phyloP scores from a whole-genome alignment of 2,888 invertebrate species.

The Adelphocoris suturalis region DNA sequence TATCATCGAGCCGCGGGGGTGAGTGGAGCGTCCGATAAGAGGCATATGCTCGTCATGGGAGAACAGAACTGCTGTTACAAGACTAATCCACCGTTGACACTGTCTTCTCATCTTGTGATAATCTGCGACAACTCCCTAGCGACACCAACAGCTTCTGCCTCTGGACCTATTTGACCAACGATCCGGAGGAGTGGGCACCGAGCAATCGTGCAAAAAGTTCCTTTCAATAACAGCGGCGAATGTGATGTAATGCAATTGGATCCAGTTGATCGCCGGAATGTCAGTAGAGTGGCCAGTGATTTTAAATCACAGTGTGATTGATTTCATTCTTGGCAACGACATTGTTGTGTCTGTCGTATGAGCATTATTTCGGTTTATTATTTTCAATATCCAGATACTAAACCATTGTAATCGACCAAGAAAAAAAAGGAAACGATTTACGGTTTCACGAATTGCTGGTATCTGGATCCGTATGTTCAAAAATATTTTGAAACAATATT shows the following conservation, averaged over 20 bases:
- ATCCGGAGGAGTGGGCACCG: neutral
- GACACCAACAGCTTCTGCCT: neutral
- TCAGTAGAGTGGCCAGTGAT: neutral
- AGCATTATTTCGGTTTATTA: too few relatives aligned
- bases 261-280: neutral
- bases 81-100: slow-evolving; percentile 30
- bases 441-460: too few relatives aligned
- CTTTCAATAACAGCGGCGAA: neutral
- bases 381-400: too few relatives aligned
- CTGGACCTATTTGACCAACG: neutral
- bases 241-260: neutral
- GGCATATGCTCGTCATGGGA: slow-evolving; percentile 64
- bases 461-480: too few relatives aligned
- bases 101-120: slow-evolving; percentile 18
- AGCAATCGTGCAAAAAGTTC: neutral
- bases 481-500: too few relatives aligned
- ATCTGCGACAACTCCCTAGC: neutral
- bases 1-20: slow-evolving; percentile 20
- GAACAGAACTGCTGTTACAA: slow-evolving; percentile 55
- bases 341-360: too few relatives aligned
- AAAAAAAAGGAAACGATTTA: too few relatives aligned
- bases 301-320: too few relatives aligned
- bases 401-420: too few relatives aligned
- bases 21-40: slow-evolving; percentile 36
- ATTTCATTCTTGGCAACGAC: too few relatives aligned